phyloP scores from a whole-genome alignment of 2,797 vertebrate species.

The Pangasius sanitwongsei region DNA sequence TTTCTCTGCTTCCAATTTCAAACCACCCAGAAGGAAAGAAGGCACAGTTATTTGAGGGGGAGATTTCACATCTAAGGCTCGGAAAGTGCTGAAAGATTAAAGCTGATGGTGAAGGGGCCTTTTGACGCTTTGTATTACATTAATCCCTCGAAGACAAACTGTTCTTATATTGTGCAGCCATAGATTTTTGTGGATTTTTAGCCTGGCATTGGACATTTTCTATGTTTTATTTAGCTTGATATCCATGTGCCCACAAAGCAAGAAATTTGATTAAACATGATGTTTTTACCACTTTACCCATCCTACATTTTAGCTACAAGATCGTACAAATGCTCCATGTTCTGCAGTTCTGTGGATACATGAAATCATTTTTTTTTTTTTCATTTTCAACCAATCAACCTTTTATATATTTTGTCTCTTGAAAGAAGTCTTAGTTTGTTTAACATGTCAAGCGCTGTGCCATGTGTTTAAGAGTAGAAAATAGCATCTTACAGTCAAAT shows the following conservation, averaged over 20 bases:
- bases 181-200: constrained; percentile 5
- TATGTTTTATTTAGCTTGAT: constrained; percentile 27
- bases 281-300: neutral
- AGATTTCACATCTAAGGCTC: constrained; percentile 54
- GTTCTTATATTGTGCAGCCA: constrained; percentile 29
- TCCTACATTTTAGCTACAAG: neutral
- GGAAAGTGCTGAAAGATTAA: constrained; percentile 57
- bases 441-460: constrained; percentile 37
- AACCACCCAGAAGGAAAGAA: constrained; percentile 58
- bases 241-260: neutral
- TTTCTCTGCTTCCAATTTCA: constrained; percentile 59
- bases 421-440: constrained; percentile 45
- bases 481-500: constrained; percentile 45
- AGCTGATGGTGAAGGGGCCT: constrained; percentile 34
- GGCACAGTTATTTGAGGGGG: constrained; percentile 32
- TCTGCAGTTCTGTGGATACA: neutral
- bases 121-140: constrained; percentile 45
- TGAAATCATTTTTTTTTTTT: neutral
- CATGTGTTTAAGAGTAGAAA: constrained; percentile 48
- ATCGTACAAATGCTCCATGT: neutral
- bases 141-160: constrained; percentile 46
- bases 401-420: constrained; percentile 15
- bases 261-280: constrained; percentile 5
- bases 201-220: constrained; percentile 4
- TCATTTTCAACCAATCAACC: neutral